Base-by-base conservation (phyloP, 2,113 vertebrate species). In the Neogobius melanostomus region DNA sequence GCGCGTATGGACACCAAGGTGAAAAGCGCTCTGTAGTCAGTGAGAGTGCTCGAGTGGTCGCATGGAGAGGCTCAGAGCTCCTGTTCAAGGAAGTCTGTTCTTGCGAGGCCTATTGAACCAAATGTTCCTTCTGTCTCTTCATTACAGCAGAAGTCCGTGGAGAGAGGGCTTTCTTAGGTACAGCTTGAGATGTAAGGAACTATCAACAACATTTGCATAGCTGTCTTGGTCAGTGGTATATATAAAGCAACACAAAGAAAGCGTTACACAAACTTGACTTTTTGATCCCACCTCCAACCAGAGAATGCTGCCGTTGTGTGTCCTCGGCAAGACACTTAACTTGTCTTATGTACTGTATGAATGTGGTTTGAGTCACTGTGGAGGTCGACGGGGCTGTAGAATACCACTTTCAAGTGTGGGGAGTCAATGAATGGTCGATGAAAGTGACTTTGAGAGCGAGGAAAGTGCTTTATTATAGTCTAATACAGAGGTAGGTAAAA, bases 21-120 rank as follows among this genome's bases (percentile, higher is more conserved):
- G 63, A 74, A 64, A 69, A 15, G 51, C 65, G 50, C 6, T 9
- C 12, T 56, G 16, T 14, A 21, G 15, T n/a, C 0, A 0, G 11
- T 10, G 47, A 73, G 74, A 51, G 69, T 69, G 48, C 36, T 68
- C 28, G 16, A 43, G 43, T n/a, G 28, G 46, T 50, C 0, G 2
- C 1, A 3, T 68, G 66, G 54, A 74, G 60, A 70, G 49, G 53
- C 60, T 60, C 43, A 63, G 47, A 66, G 63, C 65, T 64, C 11
- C 45, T 28, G 49, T 17, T 68, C 3, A 1, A 60, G 69, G 63
- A 1, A 65, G 57, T 15, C 14, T 5, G 14, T 44, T 61, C 48
- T 70, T 45, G 6, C 17, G 42, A 67, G 57, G 62, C 52, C 51
- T 70, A 50, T 71, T 69, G 62, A 66, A 46, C 52, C 17, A 63